Evolutionary conservation across 2,888 invertebrate species (phyloP), one percentile per base, ranked within the genome.

Genomic region (Julus scanicus): DNA sequence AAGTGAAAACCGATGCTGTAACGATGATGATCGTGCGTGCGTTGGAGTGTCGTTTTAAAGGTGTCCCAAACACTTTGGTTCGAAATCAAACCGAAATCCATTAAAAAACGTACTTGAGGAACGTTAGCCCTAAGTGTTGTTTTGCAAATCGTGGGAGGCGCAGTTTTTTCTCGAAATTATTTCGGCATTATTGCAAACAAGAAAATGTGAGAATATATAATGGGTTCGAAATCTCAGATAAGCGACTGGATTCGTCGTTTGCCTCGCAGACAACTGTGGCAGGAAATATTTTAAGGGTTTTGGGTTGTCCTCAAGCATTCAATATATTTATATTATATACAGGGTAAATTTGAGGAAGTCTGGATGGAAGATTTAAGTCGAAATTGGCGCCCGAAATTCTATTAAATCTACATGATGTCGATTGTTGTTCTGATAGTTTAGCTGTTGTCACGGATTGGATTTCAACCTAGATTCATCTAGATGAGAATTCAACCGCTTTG

Each of bases 1-100:
- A 71, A 71, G 71, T 71, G 71, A 71, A 71, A 71, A 71, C 71
- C 71, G 71, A 71, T 71, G 71, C 71, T 71, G 29, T 29, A 71
- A 71, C 20, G 29, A 29, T 15, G 20, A 63, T 63, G 20, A 29
- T 71, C 71, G 71, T 11, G 8, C 29, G 11, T 29, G 71, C n/a
- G 71, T 2, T 1, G 71, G 29, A 11, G 29, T 11, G 63, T 71
- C 29, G 71, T 9, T 71, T 29, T 29, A 71, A 71, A 71, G 71
- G 29, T 71, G 71, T n/a, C 71, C 71, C 71, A 29, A 71, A 71
- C 63, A 63, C 63, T 63, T 5, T n/a, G n/a, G 71, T 20, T 71
- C 71, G 71, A 17, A 29, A n/a, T 71, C 29, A 9, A n/a, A 71
- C 29, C n/a, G 71, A 71, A 20, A 71, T 29, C 9, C 71, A 9